Evolutionary conservation across 2,797 vertebrate genomes (phyloP).

Genomic region (Adelosebastes latens): DNA sequence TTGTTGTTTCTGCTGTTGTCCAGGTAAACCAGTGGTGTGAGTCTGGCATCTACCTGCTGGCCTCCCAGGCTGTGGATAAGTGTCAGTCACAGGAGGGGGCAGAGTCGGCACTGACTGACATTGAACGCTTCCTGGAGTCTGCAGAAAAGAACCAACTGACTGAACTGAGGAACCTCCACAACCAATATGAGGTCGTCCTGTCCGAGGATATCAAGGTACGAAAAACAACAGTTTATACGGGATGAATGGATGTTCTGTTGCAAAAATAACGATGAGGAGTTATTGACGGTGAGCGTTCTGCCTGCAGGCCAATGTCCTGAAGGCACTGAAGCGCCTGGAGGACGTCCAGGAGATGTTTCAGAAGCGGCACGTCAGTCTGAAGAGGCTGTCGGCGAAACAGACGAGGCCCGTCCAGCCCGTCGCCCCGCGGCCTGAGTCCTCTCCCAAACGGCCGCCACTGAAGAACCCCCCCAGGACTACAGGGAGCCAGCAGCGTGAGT

Average conservation of each 20-base stretch:
- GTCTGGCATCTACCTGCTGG: slow-evolving; percentile 93
- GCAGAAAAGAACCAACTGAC: slow-evolving; percentile 87
- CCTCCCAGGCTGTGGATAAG: slow-evolving; percentile 96
- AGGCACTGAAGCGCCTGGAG: slow-evolving; percentile 87
- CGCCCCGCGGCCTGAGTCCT: slow-evolving; percentile 93
- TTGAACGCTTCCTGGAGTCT: slow-evolving; percentile 87
- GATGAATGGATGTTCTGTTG: not conserved
- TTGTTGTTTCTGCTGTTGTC: not conserved
- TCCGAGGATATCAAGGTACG: slow-evolving; percentile 89
- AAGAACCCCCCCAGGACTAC: slow-evolving; percentile 81
- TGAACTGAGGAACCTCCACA: slow-evolving; percentile 89
- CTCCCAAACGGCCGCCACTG: slow-evolving; percentile 89
- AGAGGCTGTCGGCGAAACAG: slow-evolving; percentile 93
- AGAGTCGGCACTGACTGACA: slow-evolving; percentile 90
- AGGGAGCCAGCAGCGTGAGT: slow-evolving; percentile 79
- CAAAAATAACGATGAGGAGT: not conserved
- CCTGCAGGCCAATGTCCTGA: slow-evolving; percentile 85
- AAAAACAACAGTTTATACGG: not conserved
- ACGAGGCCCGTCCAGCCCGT: slow-evolving; percentile 93
- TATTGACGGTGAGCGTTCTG: not conserved
- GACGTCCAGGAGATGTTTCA: slow-evolving; percentile 95
- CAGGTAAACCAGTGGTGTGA: slow-evolving; percentile 97
- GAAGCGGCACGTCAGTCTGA: slow-evolving; percentile 91
- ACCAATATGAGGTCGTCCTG: slow-evolving; percentile 90
- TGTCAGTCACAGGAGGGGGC: slow-evolving; percentile 97